Conservation (phyloP, 2,113 vertebrate species). For the human (Homo sapiens) region DNA sequence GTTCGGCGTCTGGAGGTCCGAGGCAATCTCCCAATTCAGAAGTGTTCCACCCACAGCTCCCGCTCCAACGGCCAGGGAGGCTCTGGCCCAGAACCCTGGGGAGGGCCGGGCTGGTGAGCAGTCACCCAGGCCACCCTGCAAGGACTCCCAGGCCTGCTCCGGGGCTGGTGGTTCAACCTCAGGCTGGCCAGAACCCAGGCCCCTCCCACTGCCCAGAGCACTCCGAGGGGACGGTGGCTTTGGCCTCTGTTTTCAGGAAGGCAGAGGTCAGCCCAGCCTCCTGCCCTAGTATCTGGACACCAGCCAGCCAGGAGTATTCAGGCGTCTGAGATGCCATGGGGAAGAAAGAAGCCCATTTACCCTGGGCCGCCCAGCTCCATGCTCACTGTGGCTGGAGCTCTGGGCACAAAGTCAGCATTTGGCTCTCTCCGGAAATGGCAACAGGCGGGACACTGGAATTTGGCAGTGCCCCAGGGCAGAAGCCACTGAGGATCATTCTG, state of each 20-base stretch:
- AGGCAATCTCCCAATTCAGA: background rate
- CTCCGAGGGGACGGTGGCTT: background rate
- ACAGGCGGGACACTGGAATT: constrained; percentile 9
- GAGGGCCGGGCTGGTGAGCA: background rate
- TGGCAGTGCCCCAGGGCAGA: background rate
- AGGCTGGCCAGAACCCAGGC: background rate
- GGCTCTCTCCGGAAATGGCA: constrained; percentile 29
- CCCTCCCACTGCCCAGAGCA: background rate
- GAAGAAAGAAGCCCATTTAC: background rate
- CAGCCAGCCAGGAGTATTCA: background rate
- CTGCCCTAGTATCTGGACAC: background rate
- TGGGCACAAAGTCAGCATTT: background rate
- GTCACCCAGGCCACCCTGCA: background rate
- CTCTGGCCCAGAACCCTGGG: rapidly evolving
- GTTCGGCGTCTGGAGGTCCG: background rate
- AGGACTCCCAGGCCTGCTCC: background rate
- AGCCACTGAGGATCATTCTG: background rate
- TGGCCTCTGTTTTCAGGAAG: constrained; percentile 56
- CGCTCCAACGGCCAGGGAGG: background rate
- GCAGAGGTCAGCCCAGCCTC: constrained; percentile 54
- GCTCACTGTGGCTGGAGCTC: background rate
- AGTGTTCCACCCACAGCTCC: background rate
- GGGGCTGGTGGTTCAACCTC: background rate
- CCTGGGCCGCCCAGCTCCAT: background rate
- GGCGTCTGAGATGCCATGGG: background rate